These are phyloP conservation scores for Crioceris asparagi DNA, from an alignment of 2,888 invertebrate genomes.

Conservation along the genomic window DNA sequence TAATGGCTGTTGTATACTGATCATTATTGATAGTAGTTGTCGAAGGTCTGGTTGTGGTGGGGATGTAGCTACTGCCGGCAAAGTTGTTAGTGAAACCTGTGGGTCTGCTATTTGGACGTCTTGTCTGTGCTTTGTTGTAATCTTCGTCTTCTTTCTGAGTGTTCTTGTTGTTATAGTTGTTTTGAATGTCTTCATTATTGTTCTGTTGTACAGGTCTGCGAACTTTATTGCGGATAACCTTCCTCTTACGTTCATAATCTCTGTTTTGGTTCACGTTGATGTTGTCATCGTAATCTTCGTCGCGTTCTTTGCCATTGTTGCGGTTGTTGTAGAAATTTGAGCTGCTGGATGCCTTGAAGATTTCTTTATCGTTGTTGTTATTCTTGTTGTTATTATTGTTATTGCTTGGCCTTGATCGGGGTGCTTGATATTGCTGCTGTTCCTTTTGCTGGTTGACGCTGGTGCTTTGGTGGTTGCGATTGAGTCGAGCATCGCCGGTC, in stretches of 20 bases:
- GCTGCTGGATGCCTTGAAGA: slow-evolving; percentile 60
- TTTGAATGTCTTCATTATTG: slow-evolving; percentile 14
- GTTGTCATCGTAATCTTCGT: slow-evolving; percentile 43
- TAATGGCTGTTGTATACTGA: slow-evolving; percentile 26
- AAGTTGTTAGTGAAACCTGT: slow-evolving; percentile 38
- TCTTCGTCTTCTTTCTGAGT: slow-evolving; percentile 14
- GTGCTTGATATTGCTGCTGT: slow-evolving; percentile 19
- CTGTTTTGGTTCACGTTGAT: slow-evolving; percentile 38
- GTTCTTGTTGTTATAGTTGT: slow-evolving; percentile 17
- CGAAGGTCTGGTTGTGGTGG: slow-evolving; percentile 40
- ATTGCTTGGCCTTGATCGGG: slow-evolving; percentile 26
- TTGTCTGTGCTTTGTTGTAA: slow-evolving; percentile 24
- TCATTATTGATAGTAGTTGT: slow-evolving; percentile 25
- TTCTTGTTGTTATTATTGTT: slow-evolving; percentile 24
- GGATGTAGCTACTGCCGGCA: slow-evolving; percentile 39
- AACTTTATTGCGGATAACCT: slow-evolving; percentile 35
- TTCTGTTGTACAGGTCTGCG: slow-evolving; percentile 15
- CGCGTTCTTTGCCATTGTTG: slow-evolving; percentile 48
- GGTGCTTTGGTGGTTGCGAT: slow-evolving; percentile 33
- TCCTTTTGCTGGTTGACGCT: slow-evolving; percentile 36
- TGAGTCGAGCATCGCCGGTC: slow-evolving; percentile 44
- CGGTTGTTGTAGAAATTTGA: slow-evolving; percentile 64
- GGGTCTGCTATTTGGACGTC: slow-evolving; percentile 27
- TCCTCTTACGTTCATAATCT: slow-evolving; percentile 36
- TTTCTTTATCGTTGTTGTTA: slow-evolving; percentile 40